Evolutionary conservation across 1,140 invertebrate species (phyloP).

Genomic region (Phenacoccus solenopsis): DNA sequence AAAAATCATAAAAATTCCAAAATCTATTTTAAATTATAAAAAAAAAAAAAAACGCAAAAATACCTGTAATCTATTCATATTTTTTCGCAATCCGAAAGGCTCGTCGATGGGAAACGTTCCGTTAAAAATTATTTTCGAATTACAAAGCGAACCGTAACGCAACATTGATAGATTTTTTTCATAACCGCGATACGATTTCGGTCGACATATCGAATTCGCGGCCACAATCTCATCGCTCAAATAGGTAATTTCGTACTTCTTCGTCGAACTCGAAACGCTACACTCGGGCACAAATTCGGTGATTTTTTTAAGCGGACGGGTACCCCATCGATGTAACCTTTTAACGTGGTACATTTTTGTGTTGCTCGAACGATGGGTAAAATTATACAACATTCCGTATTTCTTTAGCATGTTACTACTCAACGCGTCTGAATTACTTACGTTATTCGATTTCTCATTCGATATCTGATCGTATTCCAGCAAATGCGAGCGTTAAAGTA

Average conservation of each 20-base stretch:
- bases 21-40: neutral
- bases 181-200: no score
- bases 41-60: neutral
- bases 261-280: neutral
- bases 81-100: neutral
- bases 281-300: neutral
- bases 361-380: neutral
- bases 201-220: neutral
- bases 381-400: neutral
- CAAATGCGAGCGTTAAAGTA: neutral
- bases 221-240: no score
- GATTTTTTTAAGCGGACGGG: neutral
- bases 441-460: neutral
- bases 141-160: neutral
- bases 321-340: neutral
- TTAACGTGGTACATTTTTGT: neutral
- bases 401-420: neutral
- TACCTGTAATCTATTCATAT: neutral
- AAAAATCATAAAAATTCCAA: no score
- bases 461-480: neutral
- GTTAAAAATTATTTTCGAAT: slow-evolving; percentile 8
- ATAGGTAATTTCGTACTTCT: neutral
- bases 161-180: neutral
- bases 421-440: neutral
- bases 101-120: slow-evolving; percentile 7